These are phyloP conservation scores for Mesodorylaimus sp. DNA, from an alignment of 2,888 invertebrate species.

Conservation along the genomic window DNA sequence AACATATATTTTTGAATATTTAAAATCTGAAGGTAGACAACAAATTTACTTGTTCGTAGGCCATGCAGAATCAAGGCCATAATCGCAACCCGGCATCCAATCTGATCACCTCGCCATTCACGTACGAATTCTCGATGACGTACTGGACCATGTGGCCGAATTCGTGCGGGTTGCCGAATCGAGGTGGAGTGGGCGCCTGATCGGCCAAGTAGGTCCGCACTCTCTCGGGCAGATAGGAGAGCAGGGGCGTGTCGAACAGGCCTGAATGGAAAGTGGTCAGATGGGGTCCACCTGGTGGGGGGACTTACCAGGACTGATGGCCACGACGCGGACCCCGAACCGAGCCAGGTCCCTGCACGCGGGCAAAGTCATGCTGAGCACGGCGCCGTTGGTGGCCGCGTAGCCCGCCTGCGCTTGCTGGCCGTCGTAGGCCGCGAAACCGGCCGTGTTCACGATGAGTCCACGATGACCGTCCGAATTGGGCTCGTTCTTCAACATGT, in stretches of 20 bases:
- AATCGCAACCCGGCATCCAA: conserved; percentile 43
- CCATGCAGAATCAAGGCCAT: too few species aligned
- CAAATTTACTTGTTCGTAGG: too few species aligned
- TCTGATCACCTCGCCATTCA: conserved; percentile 76
- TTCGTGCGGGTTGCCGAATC: conserved; percentile 67
- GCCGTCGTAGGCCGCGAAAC: conserved; percentile 84
- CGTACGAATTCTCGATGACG: conserved; percentile 65
- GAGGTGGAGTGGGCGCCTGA: conserved; percentile 61
- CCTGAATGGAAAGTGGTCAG: conserved; percentile 41
- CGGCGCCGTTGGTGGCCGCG: conserved; percentile 74
- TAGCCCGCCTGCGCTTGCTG: conserved; percentile 87
- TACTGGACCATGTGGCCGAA: conserved; percentile 65
- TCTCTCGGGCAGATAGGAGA: conserved; percentile 58
- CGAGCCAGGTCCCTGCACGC: conserved; percentile 63
- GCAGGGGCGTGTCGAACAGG: conserved; percentile 66
- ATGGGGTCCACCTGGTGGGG: too few species aligned
- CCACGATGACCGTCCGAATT: conserved; percentile 68
- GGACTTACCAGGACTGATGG: conserved; percentile 36
- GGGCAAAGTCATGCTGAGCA: conserved; percentile 85
- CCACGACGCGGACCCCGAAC: conserved; percentile 36
- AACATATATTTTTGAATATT: too few species aligned
- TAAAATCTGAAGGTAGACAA: too few species aligned
- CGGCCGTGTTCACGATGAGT: conserved; percentile 81
- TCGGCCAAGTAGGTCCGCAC: conserved; percentile 55
- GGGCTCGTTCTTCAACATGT: conserved; percentile 58